Evolutionary conservation across 2,888 invertebrate species (phyloP), one percentile per base, ranked within the genome.

Genomic region (Drosophila helvetica): DNA sequence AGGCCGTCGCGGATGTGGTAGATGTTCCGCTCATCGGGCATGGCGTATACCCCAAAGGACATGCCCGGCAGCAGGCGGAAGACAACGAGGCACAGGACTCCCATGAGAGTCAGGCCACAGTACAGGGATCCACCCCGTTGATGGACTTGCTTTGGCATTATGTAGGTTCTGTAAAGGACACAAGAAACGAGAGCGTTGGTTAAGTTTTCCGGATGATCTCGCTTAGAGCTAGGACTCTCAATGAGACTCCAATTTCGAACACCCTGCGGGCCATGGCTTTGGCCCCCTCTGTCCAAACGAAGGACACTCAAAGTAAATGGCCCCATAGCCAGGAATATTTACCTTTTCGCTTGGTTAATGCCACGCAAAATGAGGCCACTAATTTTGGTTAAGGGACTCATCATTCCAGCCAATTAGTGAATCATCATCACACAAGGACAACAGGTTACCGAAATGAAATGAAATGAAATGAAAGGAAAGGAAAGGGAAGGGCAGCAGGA

Each of bases 1-100:
- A 88, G 75, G 25, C 88, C 89, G 46, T 89, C 89, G 2, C 83
- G 80, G 18, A 62, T 62, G 61, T 79, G 70, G 38, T 86, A 87
- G n/a, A 77, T 75, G 6, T 75, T 77, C 3, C 52, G 38, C 5
- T 76, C 65, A 3, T 60, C 83, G 9, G 22, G 45, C 63, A 79
- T 42, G 1, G 85, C 82, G 7, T 79, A 58, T 3, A 73, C 82
- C 0, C 82, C 82, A 19, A 83, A 79, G 3, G 68, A 54, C 10
- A 54, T 60, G 7, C 86, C 88, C 0, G 86, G 86, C 45, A 87
- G 38, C 9, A 83, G 61, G 0, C 78, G 83, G 18, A 85, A 75
- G 1, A 78, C 25, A 0, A 87, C 64, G 0, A 83, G 55, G 25
- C 82, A 70, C 7, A 79, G 9, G 9, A 83, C 47, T 0, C 68